These are phyloP conservation scores for Plebejus anna DNA, from an alignment of 2,888 invertebrate genomes.

Conservation along the genomic window DNA sequence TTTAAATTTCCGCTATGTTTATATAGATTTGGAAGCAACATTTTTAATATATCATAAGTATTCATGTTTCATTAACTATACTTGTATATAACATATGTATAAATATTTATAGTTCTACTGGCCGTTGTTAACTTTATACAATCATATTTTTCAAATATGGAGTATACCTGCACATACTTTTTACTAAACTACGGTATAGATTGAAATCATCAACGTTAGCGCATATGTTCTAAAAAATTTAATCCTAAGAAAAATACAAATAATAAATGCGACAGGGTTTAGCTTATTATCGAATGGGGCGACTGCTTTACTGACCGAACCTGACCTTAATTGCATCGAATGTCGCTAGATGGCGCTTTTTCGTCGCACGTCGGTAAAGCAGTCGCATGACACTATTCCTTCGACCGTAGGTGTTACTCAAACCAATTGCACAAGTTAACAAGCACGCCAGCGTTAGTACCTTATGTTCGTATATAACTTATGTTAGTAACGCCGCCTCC, in stretches of 20 bases:
- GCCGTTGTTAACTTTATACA: constrained; percentile 74
- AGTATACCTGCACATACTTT: no score
- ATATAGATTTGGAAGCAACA: constrained; percentile 70
- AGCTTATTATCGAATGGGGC: background rate
- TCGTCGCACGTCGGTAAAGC: background rate
- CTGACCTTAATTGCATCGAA: background rate
- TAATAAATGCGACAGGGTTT: constrained; percentile 3
- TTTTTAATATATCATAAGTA: constrained; percentile 71
- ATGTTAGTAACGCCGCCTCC: constrained; percentile 59
- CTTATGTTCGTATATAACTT: constrained; percentile 68
- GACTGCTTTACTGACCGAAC: background rate
- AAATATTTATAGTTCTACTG: constrained; percentile 59
- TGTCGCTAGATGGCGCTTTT: background rate
- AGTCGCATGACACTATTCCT: background rate
- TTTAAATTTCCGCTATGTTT: constrained; percentile 53
- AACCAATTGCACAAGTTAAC: constrained; percentile 68
- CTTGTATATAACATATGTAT: constrained; percentile 76
- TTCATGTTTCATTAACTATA: constrained; percentile 62
- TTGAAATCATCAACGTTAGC: background rate
- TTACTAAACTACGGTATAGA: background rate
- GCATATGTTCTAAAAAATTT: background rate
- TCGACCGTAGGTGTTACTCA: constrained; percentile 24
- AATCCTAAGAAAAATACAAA: constrained; percentile 3
- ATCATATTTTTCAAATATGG: constrained; percentile 34
- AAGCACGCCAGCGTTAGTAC: constrained; percentile 68